Conservation (phyloP, 2,113 vertebrate species). For the Morphnarchus princeps region DNA sequence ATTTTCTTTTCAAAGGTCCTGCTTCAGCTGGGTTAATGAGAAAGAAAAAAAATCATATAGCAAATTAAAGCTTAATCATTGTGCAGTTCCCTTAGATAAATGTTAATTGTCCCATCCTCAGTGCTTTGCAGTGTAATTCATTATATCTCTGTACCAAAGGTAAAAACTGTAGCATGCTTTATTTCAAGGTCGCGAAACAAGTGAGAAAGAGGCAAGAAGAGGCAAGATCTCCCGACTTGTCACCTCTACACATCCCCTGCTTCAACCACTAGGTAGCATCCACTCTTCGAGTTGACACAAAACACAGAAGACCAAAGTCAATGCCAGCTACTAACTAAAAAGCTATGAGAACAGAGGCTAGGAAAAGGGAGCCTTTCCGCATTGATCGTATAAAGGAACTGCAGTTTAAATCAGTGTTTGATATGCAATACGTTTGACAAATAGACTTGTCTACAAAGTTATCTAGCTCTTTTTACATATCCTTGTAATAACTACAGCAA, state of each 20-base stretch:
- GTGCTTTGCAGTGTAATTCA: background rate
- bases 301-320: background rate
- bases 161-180: background rate
- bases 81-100: background rate
- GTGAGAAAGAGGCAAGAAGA: background rate
- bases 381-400: background rate
- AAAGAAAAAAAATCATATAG: background rate
- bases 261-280: background rate
- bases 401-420: background rate
- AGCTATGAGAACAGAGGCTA: background rate
- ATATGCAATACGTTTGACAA: background rate
- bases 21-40: background rate
- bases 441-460: background rate
- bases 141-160: background rate
- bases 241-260: background rate
- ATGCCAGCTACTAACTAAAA: background rate
- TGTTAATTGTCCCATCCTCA: background rate
- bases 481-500: background rate
- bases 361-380: background rate
- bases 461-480: background rate
- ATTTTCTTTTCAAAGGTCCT: background rate
- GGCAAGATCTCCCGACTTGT: background rate
- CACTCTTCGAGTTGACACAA: background rate
- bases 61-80: conserved; percentile 5
- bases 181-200: background rate